These are phyloP conservation scores for Halocaridina rubra DNA, from an alignment of 2,888 invertebrate species.

Conservation along the genomic window DNA sequence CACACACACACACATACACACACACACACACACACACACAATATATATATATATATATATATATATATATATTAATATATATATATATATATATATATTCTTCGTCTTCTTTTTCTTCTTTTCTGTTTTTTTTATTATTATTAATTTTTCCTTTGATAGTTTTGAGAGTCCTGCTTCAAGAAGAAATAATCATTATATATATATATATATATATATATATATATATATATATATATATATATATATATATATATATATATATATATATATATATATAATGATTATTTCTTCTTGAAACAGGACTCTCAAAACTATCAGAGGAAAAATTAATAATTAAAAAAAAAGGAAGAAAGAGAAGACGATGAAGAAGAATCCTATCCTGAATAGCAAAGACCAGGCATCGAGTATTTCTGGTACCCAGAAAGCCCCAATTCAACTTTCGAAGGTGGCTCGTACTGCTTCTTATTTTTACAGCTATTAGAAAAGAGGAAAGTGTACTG, in stretches of 20 bases:
- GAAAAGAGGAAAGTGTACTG: background rate
- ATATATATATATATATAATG: background rate
- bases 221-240: background rate
- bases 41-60: no score
- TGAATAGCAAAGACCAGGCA: no score
- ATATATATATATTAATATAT: no score
- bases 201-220: background rate
- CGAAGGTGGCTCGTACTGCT: no score
- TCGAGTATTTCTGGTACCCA: no score
- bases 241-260: background rate
- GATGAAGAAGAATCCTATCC: no score
- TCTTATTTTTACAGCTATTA: no score
- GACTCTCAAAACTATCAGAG: background rate
- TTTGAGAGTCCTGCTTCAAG: background rate
- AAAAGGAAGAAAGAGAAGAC: background rate
- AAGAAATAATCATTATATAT: background rate
- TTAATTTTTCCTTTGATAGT: background rate
- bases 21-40: background rate
- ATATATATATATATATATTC: no score
- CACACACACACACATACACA: background rate
- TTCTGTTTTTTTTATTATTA: no score
- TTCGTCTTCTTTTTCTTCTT: no score
- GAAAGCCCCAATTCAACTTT: no score
- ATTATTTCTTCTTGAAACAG: background rate
- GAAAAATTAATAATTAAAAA: background rate